A percentile compares a stretch with the other conserved stretches of the same genome.
These are phyloP conservation scores for Puffinus mauretanicus DNA, from an alignment of 2,113 vertebrate species.

Conservation along the genomic window DNA sequence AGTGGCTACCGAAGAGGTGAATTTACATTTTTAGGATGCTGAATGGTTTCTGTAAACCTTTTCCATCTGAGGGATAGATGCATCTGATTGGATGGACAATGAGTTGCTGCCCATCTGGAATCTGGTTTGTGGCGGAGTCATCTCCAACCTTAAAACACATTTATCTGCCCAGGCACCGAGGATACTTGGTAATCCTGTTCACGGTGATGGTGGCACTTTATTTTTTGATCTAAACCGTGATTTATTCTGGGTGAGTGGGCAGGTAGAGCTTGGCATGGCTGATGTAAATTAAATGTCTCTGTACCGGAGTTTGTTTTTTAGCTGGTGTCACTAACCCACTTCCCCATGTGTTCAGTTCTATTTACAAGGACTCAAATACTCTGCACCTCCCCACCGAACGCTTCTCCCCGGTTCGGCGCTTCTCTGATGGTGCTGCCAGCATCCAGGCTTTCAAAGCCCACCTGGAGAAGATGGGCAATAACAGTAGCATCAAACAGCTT, in stretches of 20 bases:
- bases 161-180: background rate
- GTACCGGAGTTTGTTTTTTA: background rate
- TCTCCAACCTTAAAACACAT: background rate
- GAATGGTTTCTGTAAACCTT: background rate
- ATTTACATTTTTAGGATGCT: background rate
- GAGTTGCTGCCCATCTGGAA: background rate
- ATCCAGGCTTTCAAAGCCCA: constrained; percentile 99
- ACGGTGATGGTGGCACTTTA: background rate
- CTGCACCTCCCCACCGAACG: constrained; percentile 97
- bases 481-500: constrained; percentile 94
- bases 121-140: background rate
- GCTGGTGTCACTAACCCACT: constrained; percentile 22
- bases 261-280: background rate
- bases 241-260: background rate
- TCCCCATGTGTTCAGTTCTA: constrained; percentile 79
- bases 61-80: background rate
- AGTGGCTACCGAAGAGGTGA: background rate
- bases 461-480: constrained; percentile 88
- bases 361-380: constrained; percentile 98
- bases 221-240: background rate
- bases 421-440: constrained; percentile 94
- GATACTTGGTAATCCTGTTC: background rate
- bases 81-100: background rate
- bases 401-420: constrained; percentile 96
- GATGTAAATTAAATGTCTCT: background rate